Base-by-base conservation (phyloP, 2,113 vertebrate genomes). In the Saccopteryx bilineata region DNA sequence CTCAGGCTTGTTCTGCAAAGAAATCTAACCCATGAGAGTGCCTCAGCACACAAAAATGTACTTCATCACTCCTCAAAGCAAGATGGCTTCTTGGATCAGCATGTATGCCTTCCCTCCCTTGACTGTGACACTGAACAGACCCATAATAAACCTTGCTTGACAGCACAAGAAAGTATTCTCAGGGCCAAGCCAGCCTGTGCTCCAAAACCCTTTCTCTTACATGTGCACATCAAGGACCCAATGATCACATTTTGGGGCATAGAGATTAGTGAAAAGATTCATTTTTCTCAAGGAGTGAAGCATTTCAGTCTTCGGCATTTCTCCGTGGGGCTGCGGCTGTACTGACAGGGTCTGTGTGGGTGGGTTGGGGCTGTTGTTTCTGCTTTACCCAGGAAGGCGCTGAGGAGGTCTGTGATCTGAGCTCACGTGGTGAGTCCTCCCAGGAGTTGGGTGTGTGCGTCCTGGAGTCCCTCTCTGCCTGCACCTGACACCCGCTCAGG, bases 11-110 rank as follows among this genome's bases (percentile, higher is more conserved):
- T 86, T 96, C 88, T 93, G 88, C 88, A 95, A 87, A 87, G 88
- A 93, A 96, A 92, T 88, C 87, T 84, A 89, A 82, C 86, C 90
- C 74, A 1, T 72, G 71, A 83, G 86, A 91, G 88, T 96, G 93
- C 91, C 97, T 98, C 97, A 98, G 96, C 96, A 91, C 97, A 94
- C 68, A 98, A 98, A 96, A 98, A 97, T 97, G 97, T 95, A 98
- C 93, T 97, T 96, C 96, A 97, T 97, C 97, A 97, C 93, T 89
- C 93, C 69, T 87, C 66, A 91, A 75, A 88, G 93, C 96, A 96
- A 96, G 96, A 98, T 98, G 97, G 97, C 97, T 97, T 97, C 96
- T 98, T 98, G 97, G 97, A 97, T 96, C 97, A 89, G 83, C 82
- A 33, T 95, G 96, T 96, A 97, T 93, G 95, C 93, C 58, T 95